phyloP scores from a whole-genome alignment of 2,888 invertebrate species.

The Ormyrus labotus region DNA sequence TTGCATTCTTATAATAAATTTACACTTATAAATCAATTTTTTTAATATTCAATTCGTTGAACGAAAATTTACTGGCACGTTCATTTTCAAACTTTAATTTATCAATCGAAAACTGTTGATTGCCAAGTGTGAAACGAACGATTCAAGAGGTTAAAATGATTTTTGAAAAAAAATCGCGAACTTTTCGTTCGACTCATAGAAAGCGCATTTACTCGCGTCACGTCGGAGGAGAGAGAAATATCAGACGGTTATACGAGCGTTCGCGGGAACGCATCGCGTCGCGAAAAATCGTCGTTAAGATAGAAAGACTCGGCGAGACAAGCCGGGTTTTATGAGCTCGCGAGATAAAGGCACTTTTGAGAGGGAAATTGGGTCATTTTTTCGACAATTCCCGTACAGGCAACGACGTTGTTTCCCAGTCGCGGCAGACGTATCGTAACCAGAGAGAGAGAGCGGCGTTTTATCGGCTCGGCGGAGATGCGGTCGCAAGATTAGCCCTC shows the following conservation, averaged over 20 bases:
- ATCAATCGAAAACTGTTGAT: too few species aligned
- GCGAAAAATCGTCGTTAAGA: background rate
- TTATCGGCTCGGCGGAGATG: background rate
- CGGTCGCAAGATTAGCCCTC: too few species aligned
- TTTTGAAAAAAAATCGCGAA: too few species aligned
- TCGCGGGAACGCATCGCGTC: background rate
- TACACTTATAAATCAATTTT: too few species aligned
- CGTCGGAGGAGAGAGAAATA: background rate
- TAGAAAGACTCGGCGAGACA: background rate
- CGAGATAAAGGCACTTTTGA: slow-evolving; percentile 8
- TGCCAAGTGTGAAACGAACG: too few species aligned
- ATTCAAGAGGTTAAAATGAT: too few species aligned
- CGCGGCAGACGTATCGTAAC: background rate
- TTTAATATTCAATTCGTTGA: too few species aligned
- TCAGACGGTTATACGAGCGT: background rate
- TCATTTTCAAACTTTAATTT: too few species aligned
- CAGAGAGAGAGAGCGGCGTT: slow-evolving; percentile 1
- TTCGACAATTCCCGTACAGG: slow-evolving; percentile 9
- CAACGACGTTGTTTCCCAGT: background rate
- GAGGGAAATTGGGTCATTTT: slow-evolving; percentile 10
- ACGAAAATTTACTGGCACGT: too few species aligned
- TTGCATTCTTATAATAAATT: too few species aligned
- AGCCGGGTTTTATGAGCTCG: slow-evolving; percentile 11
- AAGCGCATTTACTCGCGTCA: too few species aligned
- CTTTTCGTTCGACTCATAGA: too few species aligned